These are phyloP conservation scores for Enteromius unitaeniatus DNA, from an alignment of 2,797 vertebrate genomes.

Conservation along the genomic window DNA sequence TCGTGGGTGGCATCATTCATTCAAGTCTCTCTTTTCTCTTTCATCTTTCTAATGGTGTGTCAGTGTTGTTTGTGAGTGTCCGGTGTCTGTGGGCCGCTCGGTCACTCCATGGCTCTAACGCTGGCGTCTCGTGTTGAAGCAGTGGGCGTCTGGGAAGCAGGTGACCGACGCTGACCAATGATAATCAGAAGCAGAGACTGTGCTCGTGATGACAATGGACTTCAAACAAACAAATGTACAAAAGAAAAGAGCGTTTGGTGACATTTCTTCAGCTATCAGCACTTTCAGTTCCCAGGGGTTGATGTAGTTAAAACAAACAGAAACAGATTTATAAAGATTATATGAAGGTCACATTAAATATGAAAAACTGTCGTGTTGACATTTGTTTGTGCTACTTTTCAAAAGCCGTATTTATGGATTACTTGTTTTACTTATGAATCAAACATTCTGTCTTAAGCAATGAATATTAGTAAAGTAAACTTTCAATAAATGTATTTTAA, in stretches of 20 bases:
- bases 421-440: not conserved
- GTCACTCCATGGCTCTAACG: slow-evolving; percentile 17
- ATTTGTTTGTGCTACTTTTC: not conserved
- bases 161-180: slow-evolving; percentile 49
- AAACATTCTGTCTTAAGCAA: not conserved
- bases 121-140: slow-evolving; percentile 15
- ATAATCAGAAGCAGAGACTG: slow-evolving; percentile 25
- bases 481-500: not conserved
- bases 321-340: not conserved
- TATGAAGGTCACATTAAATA: not conserved
- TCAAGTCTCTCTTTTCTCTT: slow-evolving; percentile 33
- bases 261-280: not conserved
- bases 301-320: not conserved
- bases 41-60: slow-evolving; percentile 48
- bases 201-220: slow-evolving; percentile 26
- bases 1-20: slow-evolving; percentile 48
- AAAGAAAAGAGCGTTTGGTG: not conserved
- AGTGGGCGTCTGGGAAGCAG: slow-evolving; percentile 42
- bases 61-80: not conserved
- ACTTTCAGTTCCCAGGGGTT: not conserved
- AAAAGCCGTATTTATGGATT: not conserved
- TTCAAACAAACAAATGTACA: slow-evolving; percentile 11
- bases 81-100: not conserved
- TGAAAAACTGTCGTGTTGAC: not conserved
- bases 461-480: not conserved